Evolutionary conservation across 2,113 vertebrate genomes (phyloP).

Genomic region (Pelodiscus sinensis): DNA sequence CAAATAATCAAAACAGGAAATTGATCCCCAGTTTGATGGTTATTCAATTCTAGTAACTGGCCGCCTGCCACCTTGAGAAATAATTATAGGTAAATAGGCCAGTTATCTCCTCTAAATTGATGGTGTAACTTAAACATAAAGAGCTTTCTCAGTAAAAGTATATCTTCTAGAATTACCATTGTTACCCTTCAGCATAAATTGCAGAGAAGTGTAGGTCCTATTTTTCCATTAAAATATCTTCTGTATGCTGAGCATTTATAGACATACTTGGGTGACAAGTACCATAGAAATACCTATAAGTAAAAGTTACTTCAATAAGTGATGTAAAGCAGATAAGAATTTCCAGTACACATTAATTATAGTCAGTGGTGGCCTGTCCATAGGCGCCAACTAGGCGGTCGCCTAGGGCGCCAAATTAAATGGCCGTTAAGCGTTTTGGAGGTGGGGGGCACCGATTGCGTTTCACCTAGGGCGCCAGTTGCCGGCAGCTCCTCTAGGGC

Average conservation of each 20-base stretch:
- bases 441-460: no score
- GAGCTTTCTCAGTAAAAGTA: not conserved
- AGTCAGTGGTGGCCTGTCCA: no score
- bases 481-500: no score
- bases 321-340: not conserved
- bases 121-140: not conserved
- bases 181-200: conserved; percentile 13
- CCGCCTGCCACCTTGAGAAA: not conserved
- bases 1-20: conserved; percentile 6
- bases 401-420: no score
- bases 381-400: no score
- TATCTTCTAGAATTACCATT: conserved; percentile 2
- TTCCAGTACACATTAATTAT: not conserved
- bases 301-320: not conserved
- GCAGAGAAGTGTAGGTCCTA: not conserved
- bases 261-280: not conserved
- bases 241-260: not conserved
- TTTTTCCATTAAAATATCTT: not conserved
- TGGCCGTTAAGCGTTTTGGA: no score
- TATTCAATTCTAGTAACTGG: conserved; percentile 36
- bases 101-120: not conserved
- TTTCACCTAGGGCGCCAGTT: no score
- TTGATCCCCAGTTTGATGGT: conserved; percentile 11
- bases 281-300: not conserved
- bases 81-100: not conserved